Evolutionary conservation across 1,140 invertebrate genomes (phyloP), one percentile per base, ranked within the genome.

Genomic region (Lucilia cuprina): DNA sequence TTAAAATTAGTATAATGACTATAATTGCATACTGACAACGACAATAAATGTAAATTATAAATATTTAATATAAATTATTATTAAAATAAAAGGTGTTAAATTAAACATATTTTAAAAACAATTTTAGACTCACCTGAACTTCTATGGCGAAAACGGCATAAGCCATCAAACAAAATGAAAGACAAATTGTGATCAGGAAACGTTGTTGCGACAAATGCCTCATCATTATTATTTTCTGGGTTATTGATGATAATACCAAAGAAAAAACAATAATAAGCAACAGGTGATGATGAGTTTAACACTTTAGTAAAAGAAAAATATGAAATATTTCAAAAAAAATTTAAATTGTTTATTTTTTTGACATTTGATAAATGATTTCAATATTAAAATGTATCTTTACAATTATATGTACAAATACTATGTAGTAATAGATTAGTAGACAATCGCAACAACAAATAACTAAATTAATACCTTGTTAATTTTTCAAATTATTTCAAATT

Each of bases 121-220:
- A n/a, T n/a, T n/a, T n/a, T n/a, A 70, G 8, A 70, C 21, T 19
- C 8, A 80, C 77, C 77, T 80, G 77, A 49, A 80, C 77, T 80
- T 80, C 17, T 21, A 80, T 80, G 41, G 77, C 77, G 5, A 17
- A 80, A 19, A 50, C 41, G 9, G 77, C 77, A 80, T 80, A 80
- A 25, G 77, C 77, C 77, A 21, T 49, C 2, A 80, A 10, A 9
- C 35, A 78, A 78, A 21, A 21, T 2, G n/a, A 19, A 70, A 80
- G 77, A 80, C 77, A 80, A 80, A 80, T 80, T 50, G 77, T 50
- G n/a, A 49, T 25, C 47, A 80, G 77, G 47, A 80, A 80, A 80
- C 77, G 77, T 80, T 80, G 75, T 60, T 60, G n/a, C 17, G n/a
- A 70, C 5, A 60, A 60, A 25, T 70, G 10, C 14, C 14, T 60